These are phyloP conservation scores for Folsomia manolachei DNA, from an alignment of 2,888 invertebrate genomes.

Conservation along the genomic window DNA sequence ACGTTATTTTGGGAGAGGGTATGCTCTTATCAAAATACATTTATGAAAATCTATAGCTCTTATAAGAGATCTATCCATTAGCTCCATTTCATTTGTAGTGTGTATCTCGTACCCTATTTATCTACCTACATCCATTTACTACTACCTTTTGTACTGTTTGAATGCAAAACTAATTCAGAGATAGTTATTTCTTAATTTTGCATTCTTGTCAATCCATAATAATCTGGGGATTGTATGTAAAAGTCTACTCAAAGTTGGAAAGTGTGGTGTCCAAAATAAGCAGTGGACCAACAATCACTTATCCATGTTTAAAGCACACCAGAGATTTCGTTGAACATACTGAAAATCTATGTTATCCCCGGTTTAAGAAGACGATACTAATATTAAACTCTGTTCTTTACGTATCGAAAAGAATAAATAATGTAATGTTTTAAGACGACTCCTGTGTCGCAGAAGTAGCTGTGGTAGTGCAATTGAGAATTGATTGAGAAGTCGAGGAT, in stretches of 20 bases:
- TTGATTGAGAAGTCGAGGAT: neutral
- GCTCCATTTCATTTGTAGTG: neutral
- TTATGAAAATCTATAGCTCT: conserved; percentile 15
- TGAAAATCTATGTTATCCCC: no score
- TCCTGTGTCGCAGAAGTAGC: neutral
- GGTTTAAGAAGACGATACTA: neutral
- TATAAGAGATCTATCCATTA: conserved; percentile 17
- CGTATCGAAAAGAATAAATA: no score
- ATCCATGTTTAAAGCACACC: neutral
- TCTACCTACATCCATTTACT: neutral
- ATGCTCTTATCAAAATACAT: neutral
- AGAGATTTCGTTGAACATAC: neutral
- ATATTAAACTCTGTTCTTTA: neutral
- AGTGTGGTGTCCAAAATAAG: neutral
- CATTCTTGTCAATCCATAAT: neutral
- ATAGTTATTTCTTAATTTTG: neutral
- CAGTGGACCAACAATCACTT: neutral
- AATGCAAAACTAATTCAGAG: neutral
- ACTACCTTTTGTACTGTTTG: neutral
- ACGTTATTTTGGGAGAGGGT: neutral
- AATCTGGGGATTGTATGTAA: neutral
- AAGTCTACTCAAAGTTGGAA: no score
- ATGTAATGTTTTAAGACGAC: neutral
- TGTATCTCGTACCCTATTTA: neutral
- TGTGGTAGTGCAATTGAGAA: conserved; percentile 20